phyloP scores from a whole-genome alignment of 2,888 invertebrate species.

The Tholera decimalis region DNA sequence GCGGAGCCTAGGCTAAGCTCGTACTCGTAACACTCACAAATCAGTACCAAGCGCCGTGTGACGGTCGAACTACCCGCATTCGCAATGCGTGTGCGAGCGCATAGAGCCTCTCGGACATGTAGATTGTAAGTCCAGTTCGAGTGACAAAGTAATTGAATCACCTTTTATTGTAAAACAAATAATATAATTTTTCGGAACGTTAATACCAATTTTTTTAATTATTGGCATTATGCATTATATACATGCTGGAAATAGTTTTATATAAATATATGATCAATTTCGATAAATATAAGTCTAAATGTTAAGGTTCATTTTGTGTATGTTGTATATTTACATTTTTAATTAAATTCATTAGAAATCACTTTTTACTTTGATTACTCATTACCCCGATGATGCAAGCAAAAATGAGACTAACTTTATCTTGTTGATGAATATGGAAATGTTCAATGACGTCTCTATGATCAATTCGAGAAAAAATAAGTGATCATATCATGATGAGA shows the following conservation, averaged over 20 bases:
- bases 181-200: slow-evolving; percentile 70
- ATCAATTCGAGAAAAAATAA: not conserved
- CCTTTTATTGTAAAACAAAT: slow-evolving; percentile 76
- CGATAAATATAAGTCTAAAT: slow-evolving; percentile 72
- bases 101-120: slow-evolving; percentile 61
- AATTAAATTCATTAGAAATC: slow-evolving; percentile 79
- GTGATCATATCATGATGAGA: not conserved
- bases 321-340: slow-evolving; percentile 77
- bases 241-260: slow-evolving; percentile 61
- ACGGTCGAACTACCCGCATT: slow-evolving; percentile 47
- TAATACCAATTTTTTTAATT: slow-evolving; percentile 75
- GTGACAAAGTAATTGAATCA: slow-evolving; percentile 77
- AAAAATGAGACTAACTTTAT: not conserved
- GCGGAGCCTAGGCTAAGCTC: slow-evolving; percentile 58
- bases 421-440: not conserved
- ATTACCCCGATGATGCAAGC: not conserved
- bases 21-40: slow-evolving; percentile 65
- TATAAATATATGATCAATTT: slow-evolving; percentile 65
- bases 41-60: slow-evolving; percentile 56
- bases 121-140: slow-evolving; percentile 68
- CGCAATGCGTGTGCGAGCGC: slow-evolving; percentile 25
- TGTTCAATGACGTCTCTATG: not conserved
- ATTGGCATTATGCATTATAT: slow-evolving; percentile 51
- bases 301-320: slow-evolving; percentile 71
- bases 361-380: slow-evolving; percentile 68